A percentile compares a stretch with the other conserved stretches of the same genome.
phyloP scores from a whole-genome alignment of 2,797 vertebrate genomes.

The Hapalemur alaotrensis region DNA sequence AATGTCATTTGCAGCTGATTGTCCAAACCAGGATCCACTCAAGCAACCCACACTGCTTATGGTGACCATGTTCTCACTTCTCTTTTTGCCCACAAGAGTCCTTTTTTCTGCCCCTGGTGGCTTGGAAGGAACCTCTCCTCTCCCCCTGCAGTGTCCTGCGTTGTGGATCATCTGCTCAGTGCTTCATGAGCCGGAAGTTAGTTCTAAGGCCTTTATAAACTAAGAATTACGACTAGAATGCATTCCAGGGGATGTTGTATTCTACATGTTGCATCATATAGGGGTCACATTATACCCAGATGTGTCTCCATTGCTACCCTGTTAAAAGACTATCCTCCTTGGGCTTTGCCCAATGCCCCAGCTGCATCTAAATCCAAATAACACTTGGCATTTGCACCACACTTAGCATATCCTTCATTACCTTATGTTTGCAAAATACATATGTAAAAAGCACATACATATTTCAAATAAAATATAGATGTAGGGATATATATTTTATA shows the following conservation, averaged over 20 bases:
- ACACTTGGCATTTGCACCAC: not conserved
- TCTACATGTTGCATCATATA: rapidly evolving
- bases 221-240: not conserved
- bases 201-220: not conserved
- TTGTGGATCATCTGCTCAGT: not conserved
- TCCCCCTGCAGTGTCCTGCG: not conserved
- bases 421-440: not conserved
- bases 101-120: not conserved
- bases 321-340: not conserved
- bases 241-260: not conserved
- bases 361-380: not conserved
- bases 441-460: not conserved
- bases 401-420: not conserved
- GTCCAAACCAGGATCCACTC: not conserved
- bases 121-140: not conserved
- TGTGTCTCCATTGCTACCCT: not conserved
- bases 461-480: not conserved
- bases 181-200: not conserved
- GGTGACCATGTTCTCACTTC: not conserved
- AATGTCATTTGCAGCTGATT: not conserved
- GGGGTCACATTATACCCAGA: rapidly evolving
- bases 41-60: rapidly evolving
- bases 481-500: not conserved
- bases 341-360: not conserved
- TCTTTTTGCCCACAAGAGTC: not conserved